Base-by-base conservation (phyloP, 2,888 invertebrate genomes). In the Acrobasis repandana region DNA sequence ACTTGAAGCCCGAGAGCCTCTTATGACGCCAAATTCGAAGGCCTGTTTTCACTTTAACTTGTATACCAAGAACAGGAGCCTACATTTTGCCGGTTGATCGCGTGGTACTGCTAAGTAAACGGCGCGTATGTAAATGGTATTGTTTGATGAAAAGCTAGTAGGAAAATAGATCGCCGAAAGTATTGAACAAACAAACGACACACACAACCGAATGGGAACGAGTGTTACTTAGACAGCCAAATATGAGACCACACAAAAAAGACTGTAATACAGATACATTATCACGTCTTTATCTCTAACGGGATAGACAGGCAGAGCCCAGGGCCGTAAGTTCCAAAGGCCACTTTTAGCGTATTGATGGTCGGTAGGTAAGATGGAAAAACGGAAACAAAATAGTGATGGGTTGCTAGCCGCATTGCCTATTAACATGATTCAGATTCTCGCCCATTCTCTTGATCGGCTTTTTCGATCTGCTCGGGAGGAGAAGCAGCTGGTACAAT, bases 121-220 rank as follows among this genome's bases (percentile, higher is more conserved):
- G 69, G 68, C 74, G 72, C 77, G 74, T 80, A 85, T 79, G 77
- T 74, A 77, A 80, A 85, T 82, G 75, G 79, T 78, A 83, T 78
- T 85, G 81, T 88, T 87, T 88, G 85, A 81, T 67, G 69, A 68
- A 73, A 81, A 78, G 72, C 67, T 68, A 67, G 68, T 70, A 68
- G 60, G 66, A 67, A 72, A 73, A 73, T 68, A 67, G 70, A 64
- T 66, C 60, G 61, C 72, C 67, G 73, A 73, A 70, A 74, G 75
- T 83, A 81, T 84, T 78, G 81, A 84, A 76, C 66, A 80, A 83
- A 83, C 78, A 77, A 69, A 69, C 63, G 64, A 63, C 66, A n/a
- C 68, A 67, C 68, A 68, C 50, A 16, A 9, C 15, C 18, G 8
- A 50, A 59, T 28, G 33, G 28, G 51, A 43, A 15, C 38, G 16